Evolutionary conservation across 1,140 invertebrate species (phyloP).

Genomic region (Whitmania pigra): DNA sequence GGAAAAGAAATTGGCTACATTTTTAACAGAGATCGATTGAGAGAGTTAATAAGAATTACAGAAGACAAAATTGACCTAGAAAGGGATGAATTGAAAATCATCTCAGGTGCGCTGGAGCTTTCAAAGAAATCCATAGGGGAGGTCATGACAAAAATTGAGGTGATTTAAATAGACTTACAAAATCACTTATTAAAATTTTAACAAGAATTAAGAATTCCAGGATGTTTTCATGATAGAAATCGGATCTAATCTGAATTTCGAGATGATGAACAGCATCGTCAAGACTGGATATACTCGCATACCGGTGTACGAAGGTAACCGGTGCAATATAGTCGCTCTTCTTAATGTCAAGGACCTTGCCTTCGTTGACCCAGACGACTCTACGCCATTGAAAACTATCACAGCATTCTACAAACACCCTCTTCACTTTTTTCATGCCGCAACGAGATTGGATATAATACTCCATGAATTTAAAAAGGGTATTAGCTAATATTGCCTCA

Average conservation of each 20-base stretch:
- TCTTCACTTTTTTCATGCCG: constrained; percentile 86
- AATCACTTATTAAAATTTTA: not conserved
- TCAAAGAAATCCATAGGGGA: constrained; percentile 78
- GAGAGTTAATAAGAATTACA: constrained; percentile 64
- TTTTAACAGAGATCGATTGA: constrained; percentile 86
- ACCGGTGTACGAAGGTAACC: constrained; percentile 68
- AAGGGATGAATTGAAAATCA: constrained; percentile 92
- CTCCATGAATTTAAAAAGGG: constrained; percentile 94
- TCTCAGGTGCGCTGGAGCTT: constrained; percentile 81
- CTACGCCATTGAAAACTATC: constrained; percentile 77
- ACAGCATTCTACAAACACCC: constrained; percentile 93
- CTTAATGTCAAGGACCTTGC: constrained; percentile 94
- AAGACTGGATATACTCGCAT: constrained; percentile 77
- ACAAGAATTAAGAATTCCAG: not conserved
- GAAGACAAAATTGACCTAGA: constrained; percentile 57
- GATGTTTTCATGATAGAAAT: constrained; percentile 88
- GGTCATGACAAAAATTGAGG: constrained; percentile 84
- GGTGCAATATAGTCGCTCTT: constrained; percentile 81
- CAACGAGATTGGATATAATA: constrained; percentile 83
- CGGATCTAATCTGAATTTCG: constrained; percentile 77
- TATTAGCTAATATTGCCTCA: constrained; percentile 30
- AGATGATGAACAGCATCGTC: constrained; percentile 91
- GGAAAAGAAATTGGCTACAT: constrained; percentile 88
- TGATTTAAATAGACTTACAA: not conserved
- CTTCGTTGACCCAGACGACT: constrained; percentile 92